Base-by-base conservation (phyloP, 2,888 invertebrate genomes). In the Dilophus febrilis region DNA sequence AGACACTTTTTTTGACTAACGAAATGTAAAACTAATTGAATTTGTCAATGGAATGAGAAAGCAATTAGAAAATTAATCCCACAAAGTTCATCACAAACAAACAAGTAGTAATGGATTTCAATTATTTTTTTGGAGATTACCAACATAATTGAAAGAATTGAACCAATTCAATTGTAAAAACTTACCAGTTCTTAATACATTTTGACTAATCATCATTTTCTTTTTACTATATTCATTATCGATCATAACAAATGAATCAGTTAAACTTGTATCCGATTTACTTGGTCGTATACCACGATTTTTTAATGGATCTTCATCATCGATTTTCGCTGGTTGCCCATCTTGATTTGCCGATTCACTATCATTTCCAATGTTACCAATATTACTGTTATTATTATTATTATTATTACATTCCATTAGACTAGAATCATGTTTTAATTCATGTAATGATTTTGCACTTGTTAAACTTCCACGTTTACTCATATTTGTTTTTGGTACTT, bases 261-360 rank as follows among this genome's bases (percentile, higher is more conserved):
- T 85, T 14, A 91, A 70, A 55, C 87, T 88, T 1, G 87, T 88
- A 57, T 90, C 88, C 3, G 87, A 87, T 67, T 88, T 88, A 61
- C 88, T 88, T 8, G 83, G 71, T 37, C 87, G 70, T 50, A 88
- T 70, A 1, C 72, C 72, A 30, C 82, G 69, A 48, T 86, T 69
- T 2, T 74, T 74, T 40, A 53, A 57, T 16, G 59, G 55, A 49
- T 51, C 51, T 27, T 54, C 50, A 41, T 61, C 62, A 38, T 62
- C 64, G 10, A 57, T 51, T 27, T 60, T 61, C 30, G 59, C 51
- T 44, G 56, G 60, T 14, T 43, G 43, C 16, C 45, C 46, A 14
- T 45, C 42, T 13, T 41, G 22, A 22, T 58, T 59, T 6, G 51
- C 57, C 27, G 33, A 16, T 1, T 18, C 12, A 14, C 28, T 7